Evolutionary conservation across 2,113 vertebrate species (phyloP), one percentile per base, ranked within the genome.

Genomic region (Paralichthys olivaceus): DNA sequence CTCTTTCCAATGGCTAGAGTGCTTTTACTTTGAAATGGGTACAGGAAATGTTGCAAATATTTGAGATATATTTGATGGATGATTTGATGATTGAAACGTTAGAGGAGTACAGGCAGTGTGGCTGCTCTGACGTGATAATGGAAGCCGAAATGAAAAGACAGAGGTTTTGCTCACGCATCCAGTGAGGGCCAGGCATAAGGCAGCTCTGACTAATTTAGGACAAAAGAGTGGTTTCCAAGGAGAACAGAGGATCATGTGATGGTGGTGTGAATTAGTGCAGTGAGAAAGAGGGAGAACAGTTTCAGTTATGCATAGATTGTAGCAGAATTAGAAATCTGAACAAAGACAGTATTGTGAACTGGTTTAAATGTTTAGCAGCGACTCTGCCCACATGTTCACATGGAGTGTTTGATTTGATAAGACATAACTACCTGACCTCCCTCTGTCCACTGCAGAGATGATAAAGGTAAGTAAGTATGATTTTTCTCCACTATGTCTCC

Each of bases 281-380:
- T 34, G 15, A 75, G 34, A 58, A 23, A 79, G 53, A 72, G 40
- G 54, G 66, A 74, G 63, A 51, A 37, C 56, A 64, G 19, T 59
- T 23, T 69, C 28, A 58, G 65, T 45, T 56, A 34, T 7, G 9
- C 7, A 28, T 57, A 3, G 20, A 28, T 32, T 1, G 15, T 5
- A 13, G 57, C 9, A 55, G 37, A 66, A 29, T 64, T 28, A 34
- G 3, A 69, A 59, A 29, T 58, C 23, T 54, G 56, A 51, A 47
- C 28, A 32, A 54, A 56, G 64, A 28, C 13, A 29, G 26, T 56
- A 34, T 7, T 11, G 40, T 43, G 15, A 32, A 37, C 75, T 72
- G n/a, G 59, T 53, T 23, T 9, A 79, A 88, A 77, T 72, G 62
- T 80, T 81, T 74, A 67, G 70, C 78, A 77, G 64, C 37, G 51